Conservation (phyloP, 2,888 invertebrate species). For the Ferrisia virgata region DNA sequence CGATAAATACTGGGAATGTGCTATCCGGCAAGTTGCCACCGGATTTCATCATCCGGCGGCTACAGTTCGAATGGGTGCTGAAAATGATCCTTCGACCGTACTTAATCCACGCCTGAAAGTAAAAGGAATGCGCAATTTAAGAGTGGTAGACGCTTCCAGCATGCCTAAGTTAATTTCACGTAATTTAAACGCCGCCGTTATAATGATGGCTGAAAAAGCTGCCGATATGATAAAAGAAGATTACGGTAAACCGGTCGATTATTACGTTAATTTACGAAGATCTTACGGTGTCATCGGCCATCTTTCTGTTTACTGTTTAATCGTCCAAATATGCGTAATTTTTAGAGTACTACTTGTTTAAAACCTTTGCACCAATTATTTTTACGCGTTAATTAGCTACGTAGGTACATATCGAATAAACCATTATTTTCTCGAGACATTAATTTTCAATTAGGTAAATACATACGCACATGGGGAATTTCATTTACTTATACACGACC, state of each 20-base stretch:
- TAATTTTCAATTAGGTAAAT: neutral
- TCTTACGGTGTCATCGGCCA: neutral
- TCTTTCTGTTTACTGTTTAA: neutral
- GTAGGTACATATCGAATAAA: neutral
- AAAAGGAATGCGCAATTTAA: slow-evolving; percentile 52
- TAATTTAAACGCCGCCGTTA: slow-evolving; percentile 51
- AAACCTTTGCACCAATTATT: neutral
- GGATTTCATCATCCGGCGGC: slow-evolving; percentile 51
- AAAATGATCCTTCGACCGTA: slow-evolving; percentile 51
- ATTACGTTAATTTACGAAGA: neutral
- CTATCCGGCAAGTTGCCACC: slow-evolving; percentile 48
- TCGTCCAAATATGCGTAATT: neutral
- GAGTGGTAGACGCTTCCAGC: slow-evolving; percentile 54
- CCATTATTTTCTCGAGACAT: neutral
- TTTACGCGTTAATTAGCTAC: neutral
- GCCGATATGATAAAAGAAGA: slow-evolving; percentile 51
- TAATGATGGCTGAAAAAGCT: slow-evolving; percentile 51
- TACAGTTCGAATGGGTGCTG: slow-evolving; percentile 52
- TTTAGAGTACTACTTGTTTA: neutral
- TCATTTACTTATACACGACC: neutral
- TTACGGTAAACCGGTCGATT: slow-evolving; percentile 49
- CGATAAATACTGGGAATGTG: slow-evolving; percentile 50
- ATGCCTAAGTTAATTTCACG: slow-evolving; percentile 54
- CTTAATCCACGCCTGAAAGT: slow-evolving; percentile 52
- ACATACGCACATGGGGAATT: neutral